Evolutionary conservation across 1,140 invertebrate genomes (phyloP).

Genomic region (Drosophila ohnishii): DNA sequence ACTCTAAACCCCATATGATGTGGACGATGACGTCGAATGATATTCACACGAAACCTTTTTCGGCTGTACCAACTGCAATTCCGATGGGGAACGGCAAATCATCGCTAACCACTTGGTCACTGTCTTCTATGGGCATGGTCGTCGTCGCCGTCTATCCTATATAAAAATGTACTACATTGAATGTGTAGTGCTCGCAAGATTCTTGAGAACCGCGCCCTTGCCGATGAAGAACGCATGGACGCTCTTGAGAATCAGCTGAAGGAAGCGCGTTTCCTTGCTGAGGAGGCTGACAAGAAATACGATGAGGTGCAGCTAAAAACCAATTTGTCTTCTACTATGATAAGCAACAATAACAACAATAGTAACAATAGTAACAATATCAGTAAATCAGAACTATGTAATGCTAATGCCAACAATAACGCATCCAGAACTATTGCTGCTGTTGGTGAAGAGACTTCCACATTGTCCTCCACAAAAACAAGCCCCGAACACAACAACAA

Average conservation of each 20-base stretch:
- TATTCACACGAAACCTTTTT: constrained; percentile 49
- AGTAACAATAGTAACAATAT: constrained; percentile 53
- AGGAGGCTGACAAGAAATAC: constrained; percentile 99
- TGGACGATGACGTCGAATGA: constrained; percentile 81
- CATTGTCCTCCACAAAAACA: constrained; percentile 70
- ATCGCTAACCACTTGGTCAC: constrained; percentile 81
- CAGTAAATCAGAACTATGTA: constrained; percentile 48
- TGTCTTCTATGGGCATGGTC: constrained; percentile 82
- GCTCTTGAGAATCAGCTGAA: constrained; percentile 99
- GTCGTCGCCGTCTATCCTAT: constrained; percentile 32
- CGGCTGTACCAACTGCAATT: constrained; percentile 65
- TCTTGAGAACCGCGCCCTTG: constrained; percentile 99
- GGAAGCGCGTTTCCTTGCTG: constrained; percentile 99
- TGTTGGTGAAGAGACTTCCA: constrained; percentile 75
- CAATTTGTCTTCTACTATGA: constrained; percentile 64
- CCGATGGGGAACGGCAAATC: constrained; percentile 58
- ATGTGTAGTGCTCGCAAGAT: constrained; percentile 97
- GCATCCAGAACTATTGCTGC: constrained; percentile 70
- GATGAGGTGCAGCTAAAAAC: constrained; percentile 95
- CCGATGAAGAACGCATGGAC: constrained; percentile 99
- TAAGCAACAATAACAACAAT: constrained; percentile 70
- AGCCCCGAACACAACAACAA: constrained; percentile 67
- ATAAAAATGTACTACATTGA: constrained; percentile 42
- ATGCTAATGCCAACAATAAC: constrained; percentile 65
- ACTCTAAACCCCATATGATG: constrained; percentile 57